phyloP scores from a whole-genome alignment of 37 sponge, comb jelly and placozoan genomes.

The Beroe ovata region DNA sequence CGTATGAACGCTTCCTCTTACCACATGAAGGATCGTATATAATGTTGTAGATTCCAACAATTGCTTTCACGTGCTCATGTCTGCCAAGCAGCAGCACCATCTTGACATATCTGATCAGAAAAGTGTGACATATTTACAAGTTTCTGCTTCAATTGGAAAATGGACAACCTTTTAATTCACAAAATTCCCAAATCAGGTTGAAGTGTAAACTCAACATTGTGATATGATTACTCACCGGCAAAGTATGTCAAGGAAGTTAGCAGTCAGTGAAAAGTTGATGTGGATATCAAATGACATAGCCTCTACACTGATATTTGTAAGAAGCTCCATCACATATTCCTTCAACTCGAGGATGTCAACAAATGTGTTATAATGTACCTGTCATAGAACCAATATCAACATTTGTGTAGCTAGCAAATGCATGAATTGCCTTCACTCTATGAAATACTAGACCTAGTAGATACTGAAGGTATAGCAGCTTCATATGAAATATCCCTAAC shows the following conservation, averaged over 20 bases:
- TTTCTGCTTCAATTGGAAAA: no score
- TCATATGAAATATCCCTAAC: no score
- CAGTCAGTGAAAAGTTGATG: conserved; percentile 54
- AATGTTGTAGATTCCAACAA: conserved; percentile 62
- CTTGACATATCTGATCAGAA: conserved; percentile 45
- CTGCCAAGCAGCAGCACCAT: conserved; percentile 2
- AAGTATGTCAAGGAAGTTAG: conserved; percentile 56
- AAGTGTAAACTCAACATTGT: no score
- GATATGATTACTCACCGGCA: conserved; percentile 23
- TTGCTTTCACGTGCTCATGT: conserved; percentile 52
- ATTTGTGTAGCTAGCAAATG: no score
- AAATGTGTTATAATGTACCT: conserved; percentile 84
- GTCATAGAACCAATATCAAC: no score
- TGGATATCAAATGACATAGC: conserved; percentile 79
- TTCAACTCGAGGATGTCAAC: conserved; percentile 95
- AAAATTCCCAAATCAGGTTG: no score
- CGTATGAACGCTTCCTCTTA: no score
- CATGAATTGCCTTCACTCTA: no score
- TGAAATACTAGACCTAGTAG: no score
- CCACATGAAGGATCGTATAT: conserved; percentile 47
- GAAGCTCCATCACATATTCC: conserved; percentile 77
- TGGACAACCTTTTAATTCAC: no score
- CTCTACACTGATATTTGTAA: conserved; percentile 79
- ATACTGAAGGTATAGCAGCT: no score
- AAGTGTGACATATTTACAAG: no score